These are phyloP conservation scores for Scyliorhinus canicula DNA, from an alignment of 2,797 vertebrate genomes.

Conservation along the genomic window DNA sequence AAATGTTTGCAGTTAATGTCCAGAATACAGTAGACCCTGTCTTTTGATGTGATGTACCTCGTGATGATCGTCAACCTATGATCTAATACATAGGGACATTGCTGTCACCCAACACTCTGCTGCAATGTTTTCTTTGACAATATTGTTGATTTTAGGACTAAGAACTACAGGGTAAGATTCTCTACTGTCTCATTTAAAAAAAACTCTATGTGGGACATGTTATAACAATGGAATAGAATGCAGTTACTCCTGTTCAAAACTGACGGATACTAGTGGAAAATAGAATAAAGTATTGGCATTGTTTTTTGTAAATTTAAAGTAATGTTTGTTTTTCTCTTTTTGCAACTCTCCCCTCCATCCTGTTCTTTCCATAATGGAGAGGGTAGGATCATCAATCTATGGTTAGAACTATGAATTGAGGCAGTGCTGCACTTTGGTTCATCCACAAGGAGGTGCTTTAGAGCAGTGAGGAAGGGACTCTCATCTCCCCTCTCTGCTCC, in stretches of 20 bases:
- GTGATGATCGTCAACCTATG: neutral
- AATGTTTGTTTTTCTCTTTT: neutral
- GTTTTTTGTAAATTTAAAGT: neutral
- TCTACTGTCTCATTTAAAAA: neutral
- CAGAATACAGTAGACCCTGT: neutral
- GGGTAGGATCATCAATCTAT: neutral
- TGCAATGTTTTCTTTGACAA: neutral
- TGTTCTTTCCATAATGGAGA: neutral
- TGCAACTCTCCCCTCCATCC: neutral
- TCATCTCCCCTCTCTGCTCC: neutral
- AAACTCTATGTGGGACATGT: neutral
- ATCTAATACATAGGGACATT: neutral
- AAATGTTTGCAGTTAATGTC: neutral
- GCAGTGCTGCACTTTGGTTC: neutral
- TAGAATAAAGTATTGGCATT: neutral
- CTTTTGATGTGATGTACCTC: neutral
- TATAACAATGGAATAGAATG: neutral
- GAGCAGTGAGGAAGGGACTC: neutral
- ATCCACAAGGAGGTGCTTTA: slow-evolving; percentile 17
- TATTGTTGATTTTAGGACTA: neutral
- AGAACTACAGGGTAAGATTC: neutral
- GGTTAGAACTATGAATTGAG: neutral
- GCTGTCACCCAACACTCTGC: neutral
- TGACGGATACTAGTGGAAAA: neutral
- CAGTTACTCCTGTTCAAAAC: neutral